These are phyloP conservation scores for Pseudolaguvia tuberculata DNA, from an alignment of 2,113 vertebrate species.

Conservation along the genomic window DNA sequence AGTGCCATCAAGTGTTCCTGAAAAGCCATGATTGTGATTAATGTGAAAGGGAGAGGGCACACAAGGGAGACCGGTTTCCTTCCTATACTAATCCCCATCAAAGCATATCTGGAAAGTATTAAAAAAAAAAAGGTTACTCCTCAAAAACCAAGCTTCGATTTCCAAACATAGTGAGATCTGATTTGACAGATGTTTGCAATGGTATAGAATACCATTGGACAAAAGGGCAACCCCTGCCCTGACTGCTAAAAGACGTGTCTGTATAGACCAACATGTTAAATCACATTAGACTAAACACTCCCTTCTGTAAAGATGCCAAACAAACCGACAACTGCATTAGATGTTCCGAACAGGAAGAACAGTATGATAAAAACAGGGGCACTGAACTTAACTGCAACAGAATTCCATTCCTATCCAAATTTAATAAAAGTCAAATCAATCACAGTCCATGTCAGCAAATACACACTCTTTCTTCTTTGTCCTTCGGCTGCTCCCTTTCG, in stretches of 20 bases:
- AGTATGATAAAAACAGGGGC: neutral
- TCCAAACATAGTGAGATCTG: neutral
- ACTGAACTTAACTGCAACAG: neutral
- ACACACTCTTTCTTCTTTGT: too few species aligned
- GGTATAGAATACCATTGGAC: neutral
- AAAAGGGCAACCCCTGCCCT: conserved; percentile 4
- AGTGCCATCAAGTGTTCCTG: conserved; percentile 12
- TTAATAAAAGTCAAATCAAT: neutral
- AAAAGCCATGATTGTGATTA: conserved; percentile 11
- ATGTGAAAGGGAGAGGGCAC: neutral
- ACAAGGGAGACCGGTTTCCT: conserved; percentile 24
- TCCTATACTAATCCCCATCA: conserved; percentile 18
- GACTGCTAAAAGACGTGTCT: neutral
- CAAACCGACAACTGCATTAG: neutral
- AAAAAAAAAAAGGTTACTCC: neutral
- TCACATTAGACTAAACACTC: neutral
- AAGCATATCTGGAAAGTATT: conserved; percentile 6
- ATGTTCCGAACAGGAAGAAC: neutral
- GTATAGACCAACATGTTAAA: neutral
- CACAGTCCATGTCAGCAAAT: neutral
- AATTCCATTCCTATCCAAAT: neutral
- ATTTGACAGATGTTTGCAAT: neutral
- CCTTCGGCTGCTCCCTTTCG: too few species aligned
- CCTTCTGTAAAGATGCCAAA: neutral
- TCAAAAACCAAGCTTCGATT: neutral